Evolutionary conservation across 1,140 invertebrate genomes (phyloP).

Genomic region (Pachyrhynchus sulphureomaculatus): DNA sequence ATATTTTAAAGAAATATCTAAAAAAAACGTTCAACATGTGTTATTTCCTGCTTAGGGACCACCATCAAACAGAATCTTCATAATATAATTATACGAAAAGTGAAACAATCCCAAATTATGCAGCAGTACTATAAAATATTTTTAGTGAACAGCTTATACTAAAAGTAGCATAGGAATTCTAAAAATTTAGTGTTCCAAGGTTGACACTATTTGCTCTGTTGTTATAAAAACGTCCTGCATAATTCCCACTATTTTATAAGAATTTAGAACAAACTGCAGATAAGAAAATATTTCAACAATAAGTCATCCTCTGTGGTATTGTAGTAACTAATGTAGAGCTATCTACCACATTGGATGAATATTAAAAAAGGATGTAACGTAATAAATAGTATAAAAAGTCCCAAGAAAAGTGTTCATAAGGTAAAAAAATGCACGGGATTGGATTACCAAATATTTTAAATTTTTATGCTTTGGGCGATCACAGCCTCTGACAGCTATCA

Average conservation of each 20-base stretch:
- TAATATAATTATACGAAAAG: too few relatives aligned
- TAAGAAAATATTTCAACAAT: conserved; percentile 5
- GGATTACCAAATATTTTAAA: conserved; percentile 24
- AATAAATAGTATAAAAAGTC: neutral
- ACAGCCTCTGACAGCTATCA: neutral
- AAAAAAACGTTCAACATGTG: too few relatives aligned
- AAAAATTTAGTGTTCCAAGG: too few relatives aligned
- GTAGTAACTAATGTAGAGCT: too few relatives aligned
- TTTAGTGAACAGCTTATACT: too few relatives aligned
- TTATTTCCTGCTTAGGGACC: too few relatives aligned
- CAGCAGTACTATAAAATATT: too few relatives aligned
- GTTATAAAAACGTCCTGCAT: neutral
- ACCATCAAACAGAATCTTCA: too few relatives aligned
- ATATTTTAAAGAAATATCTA: too few relatives aligned
- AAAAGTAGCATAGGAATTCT: too few relatives aligned
- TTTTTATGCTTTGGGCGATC: conserved; percentile 20
- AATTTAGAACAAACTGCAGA: neutral
- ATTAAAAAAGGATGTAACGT: neutral
- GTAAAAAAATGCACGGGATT: conserved; percentile 8
- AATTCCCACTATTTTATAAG: neutral
- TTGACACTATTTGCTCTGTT: neutral
- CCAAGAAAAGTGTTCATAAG: neutral
- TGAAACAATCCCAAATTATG: too few relatives aligned
- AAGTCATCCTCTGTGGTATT: conserved; percentile 1
- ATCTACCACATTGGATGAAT: too few relatives aligned